Evolutionary conservation across 2,113 vertebrate genomes (phyloP).

Genomic region (Stercorarius parasiticus): DNA sequence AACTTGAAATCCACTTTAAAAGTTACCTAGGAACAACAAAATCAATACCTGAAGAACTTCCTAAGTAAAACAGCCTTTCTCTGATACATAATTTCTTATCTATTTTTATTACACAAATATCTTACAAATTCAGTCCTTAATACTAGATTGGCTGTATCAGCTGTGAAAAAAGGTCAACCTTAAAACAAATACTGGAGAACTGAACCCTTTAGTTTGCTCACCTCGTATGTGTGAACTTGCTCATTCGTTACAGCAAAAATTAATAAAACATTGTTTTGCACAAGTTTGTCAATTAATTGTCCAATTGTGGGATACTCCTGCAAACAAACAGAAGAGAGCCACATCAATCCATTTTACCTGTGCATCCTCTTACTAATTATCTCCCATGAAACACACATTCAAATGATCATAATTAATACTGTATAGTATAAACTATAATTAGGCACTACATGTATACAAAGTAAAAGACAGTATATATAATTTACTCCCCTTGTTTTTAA

Average conservation of each 20-base stretch:
- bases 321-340: slow-evolving; percentile 27
- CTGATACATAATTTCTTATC: background rate
- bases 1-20: background rate
- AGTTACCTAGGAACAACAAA: background rate
- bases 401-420: background rate
- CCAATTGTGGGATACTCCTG: slow-evolving; percentile 97
- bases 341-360: background rate
- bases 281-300: slow-evolving; percentile 93
- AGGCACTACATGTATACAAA: background rate
- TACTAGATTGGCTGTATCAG: background rate
- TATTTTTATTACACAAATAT: background rate
- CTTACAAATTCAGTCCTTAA: background rate
- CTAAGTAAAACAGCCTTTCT: background rate
- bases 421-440: background rate
- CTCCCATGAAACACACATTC: background rate
- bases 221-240: slow-evolving; percentile 88
- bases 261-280: slow-evolving; percentile 93
- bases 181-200: background rate
- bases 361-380: background rate
- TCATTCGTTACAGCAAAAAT: slow-evolving; percentile 93
- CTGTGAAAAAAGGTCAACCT: background rate
- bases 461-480: background rate
- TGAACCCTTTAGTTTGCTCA: slow-evolving; percentile 53
- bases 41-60: background rate
- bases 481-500: background rate